Percentiles rank a stretch among this genome's conserved stretches.
Evolutionary conservation across 2,797 vertebrate genomes (phyloP).

Genomic region (Sarcophilus harrisii): DNA sequence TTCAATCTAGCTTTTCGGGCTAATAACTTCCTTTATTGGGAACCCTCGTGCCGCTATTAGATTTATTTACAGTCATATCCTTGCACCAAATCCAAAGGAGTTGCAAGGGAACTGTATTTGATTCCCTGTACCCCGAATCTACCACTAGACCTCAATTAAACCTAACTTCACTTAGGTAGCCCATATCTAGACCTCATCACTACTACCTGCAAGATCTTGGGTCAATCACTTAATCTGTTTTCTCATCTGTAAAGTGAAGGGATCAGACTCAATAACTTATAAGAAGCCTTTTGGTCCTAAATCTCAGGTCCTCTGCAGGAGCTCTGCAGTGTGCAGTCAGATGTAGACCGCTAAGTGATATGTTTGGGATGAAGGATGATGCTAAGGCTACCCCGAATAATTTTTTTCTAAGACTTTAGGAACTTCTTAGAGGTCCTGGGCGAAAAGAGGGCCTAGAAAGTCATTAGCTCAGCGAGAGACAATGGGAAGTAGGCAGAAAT

Average conservation of each 20-base stretch:
- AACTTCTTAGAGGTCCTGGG: background rate
- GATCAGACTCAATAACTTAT: background rate
- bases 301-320: background rate
- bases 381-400: background rate
- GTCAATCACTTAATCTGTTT: background rate
- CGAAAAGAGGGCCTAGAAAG: background rate
- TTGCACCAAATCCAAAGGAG: too few species aligned
- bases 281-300: background rate
- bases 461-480: background rate
- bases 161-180: too few species aligned
- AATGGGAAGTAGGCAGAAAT: background rate
- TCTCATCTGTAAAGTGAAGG: background rate
- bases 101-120: too few species aligned
- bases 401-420: background rate
- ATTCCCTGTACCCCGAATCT: too few species aligned
- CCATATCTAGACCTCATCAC: too few species aligned
- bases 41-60: too few species aligned
- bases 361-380: background rate
- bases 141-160: too few species aligned
- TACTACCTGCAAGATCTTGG: background rate
- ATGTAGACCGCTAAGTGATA: background rate
- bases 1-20: too few species aligned
- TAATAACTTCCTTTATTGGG: too few species aligned
- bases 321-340: background rate
- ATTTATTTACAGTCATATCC: too few species aligned